A percentile compares a stretch with the other conserved stretches of the same genome.
Conservation (phyloP, 2,797 vertebrate genomes). For the Tympanoctomys barrerae region DNA sequence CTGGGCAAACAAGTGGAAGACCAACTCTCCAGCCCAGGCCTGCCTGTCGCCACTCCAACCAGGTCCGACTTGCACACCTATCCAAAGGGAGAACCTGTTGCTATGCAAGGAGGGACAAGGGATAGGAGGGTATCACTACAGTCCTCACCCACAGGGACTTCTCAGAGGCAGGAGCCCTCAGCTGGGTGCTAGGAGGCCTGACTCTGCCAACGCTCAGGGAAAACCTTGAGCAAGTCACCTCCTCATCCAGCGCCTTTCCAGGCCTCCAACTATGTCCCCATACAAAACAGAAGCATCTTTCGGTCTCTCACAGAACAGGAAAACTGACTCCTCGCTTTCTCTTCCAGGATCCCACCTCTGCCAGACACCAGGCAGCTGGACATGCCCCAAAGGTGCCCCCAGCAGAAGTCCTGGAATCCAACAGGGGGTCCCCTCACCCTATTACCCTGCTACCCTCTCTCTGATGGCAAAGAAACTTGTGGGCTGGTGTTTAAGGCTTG, state of each 20-base stretch:
- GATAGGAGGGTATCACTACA: not conserved
- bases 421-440: not conserved
- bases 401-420: not conserved
- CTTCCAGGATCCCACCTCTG: not conserved
- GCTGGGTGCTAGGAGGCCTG: not conserved
- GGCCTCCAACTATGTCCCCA: not conserved
- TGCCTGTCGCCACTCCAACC: not conserved
- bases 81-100: not conserved
- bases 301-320: not conserved
- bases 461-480: conserved; percentile 44
- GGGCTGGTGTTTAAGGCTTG: conserved; percentile 74
- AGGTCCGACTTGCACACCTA: not conserved
- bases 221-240: not conserved
- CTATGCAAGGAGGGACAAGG: not conserved
- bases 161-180: not conserved
- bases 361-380: not conserved
- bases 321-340: not conserved
- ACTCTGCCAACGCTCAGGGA: not conserved
- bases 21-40: not conserved
- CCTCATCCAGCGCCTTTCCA: not conserved
- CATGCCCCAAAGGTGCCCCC: rapidly evolving
- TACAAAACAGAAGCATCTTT: not conserved
- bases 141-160: not conserved
- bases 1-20: not conserved
- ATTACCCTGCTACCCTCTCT: not conserved